Evolutionary conservation across 2,888 invertebrate species (phyloP).

Genomic region (Matsumyia berberina): DNA sequence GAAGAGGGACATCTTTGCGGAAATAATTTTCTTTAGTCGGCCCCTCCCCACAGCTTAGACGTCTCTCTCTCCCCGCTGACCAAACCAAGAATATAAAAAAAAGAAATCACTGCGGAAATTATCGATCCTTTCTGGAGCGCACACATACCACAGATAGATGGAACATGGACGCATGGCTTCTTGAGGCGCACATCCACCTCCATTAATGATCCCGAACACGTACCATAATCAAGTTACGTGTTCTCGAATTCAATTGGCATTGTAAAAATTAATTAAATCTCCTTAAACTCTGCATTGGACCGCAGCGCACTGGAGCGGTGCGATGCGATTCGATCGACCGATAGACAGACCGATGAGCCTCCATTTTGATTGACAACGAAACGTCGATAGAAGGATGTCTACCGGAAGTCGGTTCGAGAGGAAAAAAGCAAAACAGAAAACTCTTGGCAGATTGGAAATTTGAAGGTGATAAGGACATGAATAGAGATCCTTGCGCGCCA

Average conservation of each 20-base stretch:
- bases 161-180: conserved; percentile 71
- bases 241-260: conserved; percentile 77
- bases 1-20: conserved; percentile 61
- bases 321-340: conserved; percentile 26
- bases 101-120: conserved; percentile 74
- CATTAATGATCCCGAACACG: conserved; percentile 74
- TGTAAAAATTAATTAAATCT: conserved; percentile 77
- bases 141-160: conserved; percentile 35
- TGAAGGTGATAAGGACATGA: conserved; percentile 70
- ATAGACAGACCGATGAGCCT: conserved; percentile 50
- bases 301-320: conserved; percentile 33
- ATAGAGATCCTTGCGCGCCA: conserved; percentile 36
- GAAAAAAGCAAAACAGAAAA: conserved; percentile 29
- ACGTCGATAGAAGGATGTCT: conserved; percentile 49
- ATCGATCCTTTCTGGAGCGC: conserved; percentile 54
- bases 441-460: conserved; percentile 66
- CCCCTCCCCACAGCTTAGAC: conserved; percentile 1
- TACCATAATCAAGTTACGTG: conserved; percentile 76
- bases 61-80: conserved; percentile 27
- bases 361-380: conserved; percentile 72
- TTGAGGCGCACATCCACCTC: conserved; percentile 42
- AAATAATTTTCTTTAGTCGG: conserved; percentile 68
- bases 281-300: conserved; percentile 70
- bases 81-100: conserved; percentile 30
- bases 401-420: conserved; percentile 58